Conservation (phyloP, 2,113 vertebrate genomes). For the Suricata suricatta region DNA sequence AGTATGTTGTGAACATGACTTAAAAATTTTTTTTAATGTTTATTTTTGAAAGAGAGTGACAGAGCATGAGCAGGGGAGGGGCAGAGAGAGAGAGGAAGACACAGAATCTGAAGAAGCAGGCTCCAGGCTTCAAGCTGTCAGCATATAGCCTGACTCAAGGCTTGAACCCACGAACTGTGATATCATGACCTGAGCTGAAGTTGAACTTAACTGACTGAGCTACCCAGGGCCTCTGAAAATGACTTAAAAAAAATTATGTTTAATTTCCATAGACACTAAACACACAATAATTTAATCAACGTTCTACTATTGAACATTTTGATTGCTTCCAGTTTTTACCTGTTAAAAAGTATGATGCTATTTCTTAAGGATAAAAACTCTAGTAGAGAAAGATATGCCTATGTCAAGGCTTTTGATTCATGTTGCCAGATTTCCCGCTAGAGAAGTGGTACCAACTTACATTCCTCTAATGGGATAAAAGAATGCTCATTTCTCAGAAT, state of each 20-base stretch:
- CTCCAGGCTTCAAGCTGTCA: no score
- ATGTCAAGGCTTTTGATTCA: neutral
- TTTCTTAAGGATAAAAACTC: neutral
- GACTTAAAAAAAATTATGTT: slow-evolving; percentile 27
- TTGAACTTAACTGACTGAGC: no score
- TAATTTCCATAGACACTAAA: slow-evolving; percentile 25
- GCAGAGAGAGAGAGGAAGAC: no score
- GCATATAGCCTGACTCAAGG: no score
- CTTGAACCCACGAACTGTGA: no score
- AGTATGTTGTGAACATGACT: neutral
- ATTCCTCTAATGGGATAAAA: neutral
- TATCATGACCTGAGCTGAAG: no score
- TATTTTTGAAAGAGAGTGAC: no score
- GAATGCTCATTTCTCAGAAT: neutral
- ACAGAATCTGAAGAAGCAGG: no score
- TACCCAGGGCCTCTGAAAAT: neutral
- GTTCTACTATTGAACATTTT: neutral
- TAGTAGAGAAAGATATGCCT: neutral
- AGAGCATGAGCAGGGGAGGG: no score
- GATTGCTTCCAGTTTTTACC: neutral
- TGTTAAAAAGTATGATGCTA: slow-evolving; percentile 4
- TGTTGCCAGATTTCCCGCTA: neutral
- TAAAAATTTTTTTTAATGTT: no score
- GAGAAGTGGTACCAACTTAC: neutral
- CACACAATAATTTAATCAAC: slow-evolving; percentile 10